Evolutionary conservation across 2,888 invertebrate genomes (phyloP).

Genomic region (Lasioglossum malachurum): DNA sequence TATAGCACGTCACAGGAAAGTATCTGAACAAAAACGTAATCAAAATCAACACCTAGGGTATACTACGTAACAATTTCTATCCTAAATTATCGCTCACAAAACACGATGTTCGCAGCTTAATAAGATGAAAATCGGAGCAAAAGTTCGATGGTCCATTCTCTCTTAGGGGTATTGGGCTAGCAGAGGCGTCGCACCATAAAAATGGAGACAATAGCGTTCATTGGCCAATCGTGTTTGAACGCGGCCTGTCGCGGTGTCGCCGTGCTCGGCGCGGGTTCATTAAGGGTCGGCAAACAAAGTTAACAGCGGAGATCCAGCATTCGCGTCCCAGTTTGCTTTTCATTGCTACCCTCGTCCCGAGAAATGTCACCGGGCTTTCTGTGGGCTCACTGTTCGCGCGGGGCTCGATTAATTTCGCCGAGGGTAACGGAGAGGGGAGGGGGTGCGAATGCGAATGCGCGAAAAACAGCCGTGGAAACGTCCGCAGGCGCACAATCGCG

Average conservation of each 20-base stretch:
- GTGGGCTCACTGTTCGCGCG: conserved; percentile 17
- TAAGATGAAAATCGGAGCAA: neutral
- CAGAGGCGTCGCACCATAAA: neutral
- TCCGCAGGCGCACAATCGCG: conserved; percentile 38
- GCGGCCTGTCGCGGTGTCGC: neutral
- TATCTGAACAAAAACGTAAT: neutral
- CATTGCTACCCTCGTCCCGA: conserved; percentile 1
- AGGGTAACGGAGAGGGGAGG: neutral
- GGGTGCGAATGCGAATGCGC: conserved; percentile 17
- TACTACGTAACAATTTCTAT: neutral
- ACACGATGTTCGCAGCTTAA: neutral
- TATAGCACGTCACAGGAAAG: neutral
- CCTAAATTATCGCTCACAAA: neutral
- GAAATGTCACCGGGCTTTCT: conserved; percentile 17
- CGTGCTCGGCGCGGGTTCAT: neutral
- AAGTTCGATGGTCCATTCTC: neutral
- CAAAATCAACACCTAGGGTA: neutral
- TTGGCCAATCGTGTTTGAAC: conserved; percentile 15
- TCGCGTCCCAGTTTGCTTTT: conserved; percentile 9
- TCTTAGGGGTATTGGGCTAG: neutral
- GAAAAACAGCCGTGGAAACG: conserved; percentile 61
- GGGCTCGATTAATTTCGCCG: conserved; percentile 64
- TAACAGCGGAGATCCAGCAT: conserved; percentile 8
- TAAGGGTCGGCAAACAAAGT: conserved; percentile 5
- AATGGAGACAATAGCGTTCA: conserved; percentile 17